Evolutionary conservation across 1,140 invertebrate genomes (phyloP).

Genomic region (Bombyx mandarina): DNA sequence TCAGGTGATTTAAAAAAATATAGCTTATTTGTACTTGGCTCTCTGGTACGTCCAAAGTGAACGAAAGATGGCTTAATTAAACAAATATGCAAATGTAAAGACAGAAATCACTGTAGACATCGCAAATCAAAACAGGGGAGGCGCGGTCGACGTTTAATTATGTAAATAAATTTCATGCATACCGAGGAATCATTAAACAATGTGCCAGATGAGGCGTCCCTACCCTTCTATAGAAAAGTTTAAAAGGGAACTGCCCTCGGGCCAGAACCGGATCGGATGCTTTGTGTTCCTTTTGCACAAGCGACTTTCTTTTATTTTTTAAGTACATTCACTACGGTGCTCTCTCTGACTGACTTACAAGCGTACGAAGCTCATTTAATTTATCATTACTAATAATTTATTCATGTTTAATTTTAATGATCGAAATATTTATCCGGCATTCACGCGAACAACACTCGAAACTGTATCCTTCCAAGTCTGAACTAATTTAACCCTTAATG

Average conservation of each 20-base stretch:
- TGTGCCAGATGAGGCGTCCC: constrained; percentile 51
- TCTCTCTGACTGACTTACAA: neutral
- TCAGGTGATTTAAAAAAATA: no score
- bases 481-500: constrained; percentile 47
- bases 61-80: constrained; percentile 38
- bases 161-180: constrained; percentile 67
- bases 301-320: constrained; percentile 1
- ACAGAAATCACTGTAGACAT: constrained; percentile 51
- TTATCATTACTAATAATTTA: neutral
- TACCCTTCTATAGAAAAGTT: constrained; percentile 53
- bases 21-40: no score
- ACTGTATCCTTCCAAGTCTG: constrained; percentile 28
- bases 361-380: neutral
- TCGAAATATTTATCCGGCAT: neutral
- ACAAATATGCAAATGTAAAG: constrained; percentile 56
- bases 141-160: constrained; percentile 56
- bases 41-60: neutral
- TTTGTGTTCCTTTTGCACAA: constrained; percentile 33
- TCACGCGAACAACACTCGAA: constrained; percentile 37
- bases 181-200: constrained; percentile 57
- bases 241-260: constrained; percentile 50
- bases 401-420: neutral
- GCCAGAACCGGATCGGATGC: constrained; percentile 35
- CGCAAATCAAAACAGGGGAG: constrained; percentile 57
- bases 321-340: neutral